Evolutionary conservation across 2,113 vertebrate species (phyloP).

Genomic region (Carollia perspicillata): DNA sequence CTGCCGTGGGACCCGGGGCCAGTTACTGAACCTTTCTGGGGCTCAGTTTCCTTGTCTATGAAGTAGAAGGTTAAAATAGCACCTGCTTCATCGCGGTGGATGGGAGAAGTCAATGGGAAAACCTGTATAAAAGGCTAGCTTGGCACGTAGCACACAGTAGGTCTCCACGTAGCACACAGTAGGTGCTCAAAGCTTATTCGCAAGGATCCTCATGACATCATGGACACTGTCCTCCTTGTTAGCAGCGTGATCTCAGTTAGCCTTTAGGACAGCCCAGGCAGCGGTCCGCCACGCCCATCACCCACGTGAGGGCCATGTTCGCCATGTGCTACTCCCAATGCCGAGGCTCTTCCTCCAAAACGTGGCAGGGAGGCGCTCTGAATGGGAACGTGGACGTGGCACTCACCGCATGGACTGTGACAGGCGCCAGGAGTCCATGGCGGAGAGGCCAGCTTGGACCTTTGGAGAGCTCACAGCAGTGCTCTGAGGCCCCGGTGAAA

Average conservation of each 20-base stretch:
- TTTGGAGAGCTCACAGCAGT: neutral
- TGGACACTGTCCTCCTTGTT: fast-evolving
- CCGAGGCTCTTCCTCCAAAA: neutral
- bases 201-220: neutral
- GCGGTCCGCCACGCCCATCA: no score
- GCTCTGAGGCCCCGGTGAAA: neutral
- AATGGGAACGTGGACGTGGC: neutral
- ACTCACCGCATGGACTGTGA: neutral
- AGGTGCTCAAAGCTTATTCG: neutral
- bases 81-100: neutral
- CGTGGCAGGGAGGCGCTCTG: neutral
- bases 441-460: neutral
- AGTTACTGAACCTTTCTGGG: neutral
- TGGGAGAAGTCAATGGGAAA: neutral
- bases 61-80: neutral
- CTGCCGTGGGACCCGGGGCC: neutral
- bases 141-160: neutral
- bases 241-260: neutral
- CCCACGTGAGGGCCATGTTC: neutral
- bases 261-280: neutral
- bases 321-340: neutral
- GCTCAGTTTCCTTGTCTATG: neutral
- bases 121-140: neutral
- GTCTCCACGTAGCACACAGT: neutral
- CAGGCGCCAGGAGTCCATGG: neutral